Evolutionary conservation across 2,888 invertebrate genomes (phyloP), one percentile per base, ranked within the genome.

Genomic region (Nysson spinosus): DNA sequence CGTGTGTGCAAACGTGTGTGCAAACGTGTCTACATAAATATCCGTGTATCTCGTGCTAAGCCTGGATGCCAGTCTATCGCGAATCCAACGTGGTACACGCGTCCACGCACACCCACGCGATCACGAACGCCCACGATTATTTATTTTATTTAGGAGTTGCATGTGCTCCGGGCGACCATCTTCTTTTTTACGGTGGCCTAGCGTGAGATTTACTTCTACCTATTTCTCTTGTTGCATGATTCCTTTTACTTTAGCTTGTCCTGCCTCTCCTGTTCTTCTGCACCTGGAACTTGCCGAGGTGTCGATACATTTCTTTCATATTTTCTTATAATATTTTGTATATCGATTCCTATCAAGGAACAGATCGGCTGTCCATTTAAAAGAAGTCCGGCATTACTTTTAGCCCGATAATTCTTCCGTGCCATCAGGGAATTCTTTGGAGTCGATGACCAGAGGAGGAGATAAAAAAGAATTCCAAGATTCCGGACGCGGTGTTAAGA

Each of bases 71-170:
- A 11, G 34, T 34, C 4, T 7, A 28, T 42, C 42, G 47, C 56
- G 39, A 20, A 20, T 39, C 9, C 9, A 20, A 9, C 39, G 11
- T 20, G 9, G 11, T n/a, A n/a, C 11, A 39, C 39, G 7, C 11
- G 4, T 19, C 19, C 39, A 16, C 5, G 20, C n/a, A n/a, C n/a
- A n/a, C 5, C 26, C 26, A 26, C 9, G 9, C 26, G 9, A 4
- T 6, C 9, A 9, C 26, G 9, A 26, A 40, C 40, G 40, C 30
- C 40, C 28, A 26, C 28, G 43, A 63, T 57, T 63, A 52, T 57
- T 67, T 57, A 52, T 35, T 57, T 57, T 63, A 52, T 57, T 67
- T 57, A 52, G 28, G 57, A 52, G 43, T 63, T 57, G 49, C 52
- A 57, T 52, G 43, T 63, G 51, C 26, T 22, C 17, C 30, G 24